Percentiles rank a stretch among this genome's conserved stretches.
Conservation (phyloP, 2,888 invertebrate genomes). For the Agrotis ipsilon region DNA sequence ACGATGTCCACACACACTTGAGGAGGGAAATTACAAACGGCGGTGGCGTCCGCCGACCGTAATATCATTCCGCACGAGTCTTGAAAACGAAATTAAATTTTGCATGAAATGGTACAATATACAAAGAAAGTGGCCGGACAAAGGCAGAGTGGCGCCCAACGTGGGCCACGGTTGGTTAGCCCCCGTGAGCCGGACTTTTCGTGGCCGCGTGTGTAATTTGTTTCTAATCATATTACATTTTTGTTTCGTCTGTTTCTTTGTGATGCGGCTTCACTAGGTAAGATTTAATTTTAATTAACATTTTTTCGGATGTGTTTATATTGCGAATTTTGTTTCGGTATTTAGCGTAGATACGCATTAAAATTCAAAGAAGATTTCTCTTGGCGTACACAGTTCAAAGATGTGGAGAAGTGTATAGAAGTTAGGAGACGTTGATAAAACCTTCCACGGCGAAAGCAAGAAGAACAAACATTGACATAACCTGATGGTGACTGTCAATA, state of each 20-base stretch:
- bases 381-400: not conserved
- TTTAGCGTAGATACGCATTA: not conserved
- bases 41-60: slow-evolving; percentile 83
- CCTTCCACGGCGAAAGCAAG: not conserved
- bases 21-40: slow-evolving; percentile 89
- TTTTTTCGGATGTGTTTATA: slow-evolving; percentile 57
- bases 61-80: slow-evolving; percentile 91
- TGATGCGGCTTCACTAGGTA: slow-evolving; percentile 66
- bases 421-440: too few relatives aligned
- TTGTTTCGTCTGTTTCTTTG: slow-evolving; percentile 74
- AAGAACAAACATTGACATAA: not conserved
- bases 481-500: slow-evolving; percentile 22
- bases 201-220: slow-evolving; percentile 84
- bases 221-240: slow-evolving; percentile 90
- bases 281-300: slow-evolving; percentile 75
- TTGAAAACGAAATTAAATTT: slow-evolving; percentile 91
- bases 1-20: slow-evolving; percentile 90
- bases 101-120: slow-evolving; percentile 91
- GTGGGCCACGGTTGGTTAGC: slow-evolving; percentile 84
- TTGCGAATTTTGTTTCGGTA: slow-evolving; percentile 19
- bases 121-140: slow-evolving; percentile 90
- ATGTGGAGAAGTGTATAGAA: not conserved
- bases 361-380: not conserved
- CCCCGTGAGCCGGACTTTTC: slow-evolving; percentile 78
- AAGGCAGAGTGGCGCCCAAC: slow-evolving; percentile 84